Evolutionary conservation across 2,888 invertebrate species (phyloP).

Genomic region (Eupelmus urozonus): DNA sequence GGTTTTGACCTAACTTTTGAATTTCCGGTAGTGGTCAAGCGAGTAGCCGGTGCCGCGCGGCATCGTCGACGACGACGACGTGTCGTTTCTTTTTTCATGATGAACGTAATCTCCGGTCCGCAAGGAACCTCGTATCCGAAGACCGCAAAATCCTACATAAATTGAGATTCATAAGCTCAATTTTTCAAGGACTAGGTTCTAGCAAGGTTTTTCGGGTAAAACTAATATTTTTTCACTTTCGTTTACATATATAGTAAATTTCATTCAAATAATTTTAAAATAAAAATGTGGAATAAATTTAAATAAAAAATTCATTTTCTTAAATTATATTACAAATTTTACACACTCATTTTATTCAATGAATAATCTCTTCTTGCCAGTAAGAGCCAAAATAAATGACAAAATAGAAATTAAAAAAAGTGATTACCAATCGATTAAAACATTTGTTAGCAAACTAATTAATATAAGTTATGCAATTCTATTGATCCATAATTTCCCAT

Average conservation of each 20-base stretch:
- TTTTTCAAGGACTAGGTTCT: slow-evolving; percentile 33
- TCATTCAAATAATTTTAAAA: not conserved
- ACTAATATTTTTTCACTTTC: not conserved
- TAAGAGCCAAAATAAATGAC: no score
- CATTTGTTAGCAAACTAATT: no score
- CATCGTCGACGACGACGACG: not conserved
- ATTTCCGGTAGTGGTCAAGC: slow-evolving; percentile 55
- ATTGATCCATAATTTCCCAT: no score
- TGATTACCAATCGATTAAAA: no score
- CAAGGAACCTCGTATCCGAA: slow-evolving; percentile 42
- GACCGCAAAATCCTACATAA: slow-evolving; percentile 44
- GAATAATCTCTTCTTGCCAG: no score
- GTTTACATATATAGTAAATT: not conserved
- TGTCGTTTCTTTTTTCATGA: slow-evolving; percentile 47
- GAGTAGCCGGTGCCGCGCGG: not conserved
- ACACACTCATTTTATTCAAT: no score
- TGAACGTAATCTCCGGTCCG: slow-evolving; percentile 57
- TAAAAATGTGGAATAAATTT: no score
- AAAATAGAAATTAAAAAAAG: no score
- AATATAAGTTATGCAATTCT: no score
- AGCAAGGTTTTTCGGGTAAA: slow-evolving; percentile 6
- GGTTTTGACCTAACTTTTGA: slow-evolving; percentile 52
- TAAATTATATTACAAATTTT: slow-evolving; percentile 25
- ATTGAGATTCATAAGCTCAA: slow-evolving; percentile 55
- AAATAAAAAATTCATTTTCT: no score